phyloP scores from a whole-genome alignment of 2,888 invertebrate genomes.

The Carcina quercana region DNA sequence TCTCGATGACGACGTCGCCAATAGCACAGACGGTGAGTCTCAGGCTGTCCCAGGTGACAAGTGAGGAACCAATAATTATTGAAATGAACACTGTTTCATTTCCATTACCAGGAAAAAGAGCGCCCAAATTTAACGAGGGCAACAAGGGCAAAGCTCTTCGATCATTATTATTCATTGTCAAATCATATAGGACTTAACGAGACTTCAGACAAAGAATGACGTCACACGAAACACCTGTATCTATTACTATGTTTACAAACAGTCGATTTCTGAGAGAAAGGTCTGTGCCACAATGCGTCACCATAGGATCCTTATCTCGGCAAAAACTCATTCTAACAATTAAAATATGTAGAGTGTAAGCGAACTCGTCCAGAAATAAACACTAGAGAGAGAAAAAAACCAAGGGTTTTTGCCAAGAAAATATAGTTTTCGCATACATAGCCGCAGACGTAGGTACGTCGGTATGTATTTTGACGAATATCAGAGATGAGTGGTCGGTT shows the following conservation, averaged over 20 bases:
- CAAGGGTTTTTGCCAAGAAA: constrained; percentile 57
- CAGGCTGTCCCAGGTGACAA: no score
- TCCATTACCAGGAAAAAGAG: no score
- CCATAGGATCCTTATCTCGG: neutral
- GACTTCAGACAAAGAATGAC: no score
- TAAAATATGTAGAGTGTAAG: constrained; percentile 31
- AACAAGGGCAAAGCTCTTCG: no score
- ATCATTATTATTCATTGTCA: no score
- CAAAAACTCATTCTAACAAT: constrained; percentile 4
- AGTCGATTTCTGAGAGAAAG: neutral
- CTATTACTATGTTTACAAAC: constrained; percentile 3
- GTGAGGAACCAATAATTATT: no score
- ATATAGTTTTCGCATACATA: constrained; percentile 29
- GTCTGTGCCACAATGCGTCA: neutral
- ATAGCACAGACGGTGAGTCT: no score
- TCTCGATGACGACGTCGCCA: no score
- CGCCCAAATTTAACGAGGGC: no score
- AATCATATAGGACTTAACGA: no score
- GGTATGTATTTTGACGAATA: constrained; percentile 4
- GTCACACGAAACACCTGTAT: no score
- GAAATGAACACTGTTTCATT: no score
- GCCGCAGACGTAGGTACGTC: constrained; percentile 6
- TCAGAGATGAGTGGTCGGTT: constrained; percentile 22
- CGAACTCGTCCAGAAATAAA: constrained; percentile 44
- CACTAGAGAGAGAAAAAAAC: constrained; percentile 34